Base-by-base conservation (phyloP, 1,140 invertebrate species). In the Solenopsis invicta region DNA sequence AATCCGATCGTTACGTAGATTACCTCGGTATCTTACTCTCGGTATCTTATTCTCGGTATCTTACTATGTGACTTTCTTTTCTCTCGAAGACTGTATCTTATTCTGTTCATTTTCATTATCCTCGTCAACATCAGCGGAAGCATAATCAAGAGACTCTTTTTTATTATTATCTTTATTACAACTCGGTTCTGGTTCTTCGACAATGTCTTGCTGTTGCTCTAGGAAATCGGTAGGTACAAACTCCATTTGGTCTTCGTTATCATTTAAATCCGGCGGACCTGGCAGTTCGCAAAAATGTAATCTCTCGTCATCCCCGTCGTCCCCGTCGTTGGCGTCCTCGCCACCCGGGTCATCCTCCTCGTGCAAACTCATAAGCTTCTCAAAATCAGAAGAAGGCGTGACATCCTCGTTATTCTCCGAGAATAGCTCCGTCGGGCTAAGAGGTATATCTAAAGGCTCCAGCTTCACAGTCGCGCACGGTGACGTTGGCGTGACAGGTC, bases 191-290 rank as follows among this genome's bases (percentile, higher is more conserved):
- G 91, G 87, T 66, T 95, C 95, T 48, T 95, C 95, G 6, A 94
- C 89, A 45, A 95, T 95, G 13, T 95, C 94, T 24, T 95, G 95
- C 91, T 95, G 94, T 66, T 95, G 95, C 16, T 95, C 95, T 24
- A 95, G 87, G 88, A 95, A 95, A 77, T 95, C 95, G 9, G 95
- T 95, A 8, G 95, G 95, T 71, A 95, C 94, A 67, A 95, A 95
- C 91, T 95, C 95, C 94, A 95, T 95, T 29, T 95, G 94, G 37
- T 95, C 95, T 34, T 95, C 94, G 13, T 87, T 89, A 67, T 94
- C 94, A 48, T 94, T 94, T 12, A 93, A 87, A 76, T 94, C 94
- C 2, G 92, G 89, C 4, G 92, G 92, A 10, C 87, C 92, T 10
- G 92, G 72, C 45, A 94, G 74, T 34, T 93, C 91, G 52, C 90